These are phyloP conservation scores for Lucilia cuprina DNA, from an alignment of 1,140 invertebrate genomes.

Conservation along the genomic window DNA sequence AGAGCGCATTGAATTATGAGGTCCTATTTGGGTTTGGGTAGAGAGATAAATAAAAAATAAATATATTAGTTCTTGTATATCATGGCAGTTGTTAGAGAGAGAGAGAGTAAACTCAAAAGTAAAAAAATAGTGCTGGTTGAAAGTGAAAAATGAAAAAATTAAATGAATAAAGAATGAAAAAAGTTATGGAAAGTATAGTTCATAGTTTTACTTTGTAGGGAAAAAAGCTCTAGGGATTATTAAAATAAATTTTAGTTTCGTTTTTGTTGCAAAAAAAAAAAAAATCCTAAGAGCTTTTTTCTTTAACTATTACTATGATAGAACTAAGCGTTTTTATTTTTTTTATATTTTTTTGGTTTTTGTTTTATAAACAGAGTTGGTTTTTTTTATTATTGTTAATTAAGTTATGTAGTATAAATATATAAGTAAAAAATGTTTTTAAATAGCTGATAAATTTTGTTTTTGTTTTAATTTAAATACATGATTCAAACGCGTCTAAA, in stretches of 20 bases:
- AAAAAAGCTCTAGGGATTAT: background rate
- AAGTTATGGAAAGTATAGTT: constrained; percentile 29
- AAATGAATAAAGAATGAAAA: constrained; percentile 30
- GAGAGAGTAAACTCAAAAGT: constrained; percentile 3
- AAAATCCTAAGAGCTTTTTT: background rate
- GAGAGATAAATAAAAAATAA: background rate
- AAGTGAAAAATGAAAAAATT: constrained; percentile 29
- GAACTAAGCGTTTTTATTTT: constrained; percentile 6
- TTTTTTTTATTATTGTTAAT: background rate
- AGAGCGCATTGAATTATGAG: constrained; percentile 57
- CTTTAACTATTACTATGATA: background rate
- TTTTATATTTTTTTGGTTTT: background rate
- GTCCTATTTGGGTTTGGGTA: constrained; percentile 43
- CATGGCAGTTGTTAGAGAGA: background rate
- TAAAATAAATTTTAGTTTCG: background rate
- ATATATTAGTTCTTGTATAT: background rate
- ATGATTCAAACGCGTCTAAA: constrained; percentile 3
- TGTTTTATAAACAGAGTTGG: background rate
- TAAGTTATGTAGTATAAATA: no score
- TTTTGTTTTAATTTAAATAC: constrained; percentile 12
- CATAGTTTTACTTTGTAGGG: background rate
- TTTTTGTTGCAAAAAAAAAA: background rate
- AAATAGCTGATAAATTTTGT: background rate
- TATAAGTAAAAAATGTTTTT: background rate
- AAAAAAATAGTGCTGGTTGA: constrained; percentile 20